A percentile compares a stretch with the other conserved stretches of the same genome.
Conservation (phyloP, 2,113 vertebrate genomes). For the Hymenochirus boettgeri region DNA sequence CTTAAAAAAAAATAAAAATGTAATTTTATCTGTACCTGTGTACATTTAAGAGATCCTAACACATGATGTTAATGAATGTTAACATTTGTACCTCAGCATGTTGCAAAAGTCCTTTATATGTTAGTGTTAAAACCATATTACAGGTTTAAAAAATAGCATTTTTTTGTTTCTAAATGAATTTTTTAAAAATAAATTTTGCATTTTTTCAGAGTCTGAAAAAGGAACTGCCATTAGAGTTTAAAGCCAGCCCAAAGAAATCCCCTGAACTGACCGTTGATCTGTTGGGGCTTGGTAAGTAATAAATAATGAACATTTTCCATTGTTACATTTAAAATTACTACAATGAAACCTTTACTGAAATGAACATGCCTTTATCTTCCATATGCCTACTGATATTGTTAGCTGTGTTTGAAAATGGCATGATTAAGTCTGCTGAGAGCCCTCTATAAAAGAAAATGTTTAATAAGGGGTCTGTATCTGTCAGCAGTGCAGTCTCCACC, state of each 20-base stretch:
- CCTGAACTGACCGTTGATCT: constrained; percentile 83
- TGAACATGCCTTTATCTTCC: constrained; percentile 27
- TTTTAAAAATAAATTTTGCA: constrained; percentile 9
- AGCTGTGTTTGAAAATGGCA: constrained; percentile 40
- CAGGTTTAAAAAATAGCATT: no score
- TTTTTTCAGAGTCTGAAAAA: constrained; percentile 59
- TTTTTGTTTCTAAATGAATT: no score
- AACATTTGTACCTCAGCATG: no score
- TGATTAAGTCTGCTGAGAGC: constrained; percentile 40
- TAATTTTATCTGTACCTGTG: no score
- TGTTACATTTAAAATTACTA: constrained; percentile 22
- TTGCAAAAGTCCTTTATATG: no score
- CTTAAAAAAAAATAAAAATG: no score
- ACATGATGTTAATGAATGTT: no score
- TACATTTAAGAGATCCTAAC: no score
- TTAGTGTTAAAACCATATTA: no score
- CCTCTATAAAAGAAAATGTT: constrained; percentile 44
- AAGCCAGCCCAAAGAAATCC: constrained; percentile 76
- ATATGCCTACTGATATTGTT: constrained; percentile 40
- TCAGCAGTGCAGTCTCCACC: constrained; percentile 42
- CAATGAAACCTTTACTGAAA: constrained; percentile 25
- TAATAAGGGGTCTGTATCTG: constrained; percentile 35
- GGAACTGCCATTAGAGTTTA: constrained; percentile 74
- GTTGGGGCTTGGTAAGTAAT: constrained; percentile 87
- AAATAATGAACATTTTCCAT: constrained; percentile 24